phyloP scores from a whole-genome alignment of 2,888 invertebrate species.

The Hipparchia semele region DNA sequence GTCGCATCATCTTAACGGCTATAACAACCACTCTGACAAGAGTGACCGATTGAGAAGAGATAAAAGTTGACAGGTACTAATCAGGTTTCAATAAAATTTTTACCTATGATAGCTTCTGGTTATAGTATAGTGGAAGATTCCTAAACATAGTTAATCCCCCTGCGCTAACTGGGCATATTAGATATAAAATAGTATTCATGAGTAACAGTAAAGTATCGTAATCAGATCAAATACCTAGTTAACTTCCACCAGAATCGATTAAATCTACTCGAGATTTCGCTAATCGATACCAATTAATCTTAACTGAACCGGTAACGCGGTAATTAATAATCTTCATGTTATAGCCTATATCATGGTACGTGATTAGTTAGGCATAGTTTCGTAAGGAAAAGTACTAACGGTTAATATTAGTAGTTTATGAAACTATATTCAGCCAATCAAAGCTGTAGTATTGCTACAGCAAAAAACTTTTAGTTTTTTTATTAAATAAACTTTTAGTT shows the following conservation, averaged over 20 bases:
- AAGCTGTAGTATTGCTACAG: no score
- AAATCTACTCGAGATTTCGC: constrained; percentile 51
- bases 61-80: no score
- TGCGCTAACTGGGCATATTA: background rate
- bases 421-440: no score
- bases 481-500: no score
- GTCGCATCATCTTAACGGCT: no score
- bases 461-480: no score
- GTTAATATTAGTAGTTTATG: background rate
- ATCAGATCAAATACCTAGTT: constrained; percentile 25
- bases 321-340: constrained; percentile 28
- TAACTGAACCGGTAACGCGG: constrained; percentile 39
- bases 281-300: constrained; percentile 68
- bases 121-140: no score
- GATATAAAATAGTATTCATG: background rate
- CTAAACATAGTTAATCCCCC: no score
- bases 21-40: no score
- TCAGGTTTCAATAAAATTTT: no score
- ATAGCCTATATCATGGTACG: background rate
- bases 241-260: constrained; percentile 36
- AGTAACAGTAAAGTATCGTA: constrained; percentile 18
- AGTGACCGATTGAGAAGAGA: no score
- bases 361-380: constrained; percentile 9
- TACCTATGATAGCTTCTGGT: no score
- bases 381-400: background rate